phyloP scores from a whole-genome alignment of 1,140 invertebrate species.

The Aricia agestis region DNA sequence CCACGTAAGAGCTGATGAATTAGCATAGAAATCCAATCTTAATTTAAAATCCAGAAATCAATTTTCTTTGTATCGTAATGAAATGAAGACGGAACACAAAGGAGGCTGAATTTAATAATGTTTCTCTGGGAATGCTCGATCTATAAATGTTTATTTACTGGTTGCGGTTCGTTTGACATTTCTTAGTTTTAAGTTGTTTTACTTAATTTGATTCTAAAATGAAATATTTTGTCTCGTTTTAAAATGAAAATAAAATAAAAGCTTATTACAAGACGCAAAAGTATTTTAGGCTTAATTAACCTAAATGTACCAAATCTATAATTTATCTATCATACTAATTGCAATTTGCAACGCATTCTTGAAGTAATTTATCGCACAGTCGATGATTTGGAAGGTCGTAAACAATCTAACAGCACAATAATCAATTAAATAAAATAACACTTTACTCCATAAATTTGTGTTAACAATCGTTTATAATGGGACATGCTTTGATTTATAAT shows the following conservation, averaged over 20 bases:
- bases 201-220: no score
- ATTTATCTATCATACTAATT: not conserved
- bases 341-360: not conserved
- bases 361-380: not conserved
- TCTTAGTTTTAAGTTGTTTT: not conserved
- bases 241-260: no score
- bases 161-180: not conserved
- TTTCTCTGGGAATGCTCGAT: not conserved
- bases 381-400: constrained; percentile 20
- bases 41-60: constrained; percentile 10
- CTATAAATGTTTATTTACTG: constrained; percentile 2
- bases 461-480: constrained; percentile 28
- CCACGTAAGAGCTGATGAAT: constrained; percentile 10
- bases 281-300: no score
- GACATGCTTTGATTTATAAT: constrained; percentile 27
- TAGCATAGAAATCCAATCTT: constrained; percentile 11
- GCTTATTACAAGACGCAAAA: no score
- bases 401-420: constrained; percentile 8
- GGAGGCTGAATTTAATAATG: not conserved
- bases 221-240: no score
- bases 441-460: constrained; percentile 31
- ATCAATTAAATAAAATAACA: constrained; percentile 18
- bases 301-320: not conserved
- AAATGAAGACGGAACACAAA: constrained; percentile 12
- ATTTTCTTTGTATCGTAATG: constrained; percentile 10